These are phyloP conservation scores for Stigmatopora argus DNA, from an alignment of 2,113 vertebrate genomes.

Conservation along the genomic window DNA sequence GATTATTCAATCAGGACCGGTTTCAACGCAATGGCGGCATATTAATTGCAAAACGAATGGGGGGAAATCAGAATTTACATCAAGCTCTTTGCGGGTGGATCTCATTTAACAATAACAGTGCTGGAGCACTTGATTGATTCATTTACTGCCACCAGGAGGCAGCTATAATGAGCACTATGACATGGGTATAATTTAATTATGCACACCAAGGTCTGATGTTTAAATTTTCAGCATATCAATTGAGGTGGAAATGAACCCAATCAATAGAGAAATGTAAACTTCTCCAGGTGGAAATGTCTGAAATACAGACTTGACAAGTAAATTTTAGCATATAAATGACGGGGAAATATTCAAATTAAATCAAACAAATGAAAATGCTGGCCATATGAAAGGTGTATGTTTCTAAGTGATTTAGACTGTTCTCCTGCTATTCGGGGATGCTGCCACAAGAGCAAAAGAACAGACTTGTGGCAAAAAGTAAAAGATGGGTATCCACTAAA, in stretches of 20 bases:
- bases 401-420: not conserved
- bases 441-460: too few species aligned
- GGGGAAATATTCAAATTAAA: not conserved
- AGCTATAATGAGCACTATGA: conserved; percentile 54
- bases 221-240: conserved; percentile 43
- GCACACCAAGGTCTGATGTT: conserved; percentile 36
- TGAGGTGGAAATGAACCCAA: conserved; percentile 25
- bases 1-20: conserved; percentile 46
- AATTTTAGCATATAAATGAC: conserved; percentile 5
- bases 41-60: conserved; percentile 58
- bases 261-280: conserved; percentile 18
- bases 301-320: conserved; percentile 6
- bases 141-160: conserved; percentile 63
- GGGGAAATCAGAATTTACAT: conserved; percentile 32
- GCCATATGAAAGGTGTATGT: not conserved
- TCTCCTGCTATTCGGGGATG: not conserved
- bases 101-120: conserved; percentile 60
- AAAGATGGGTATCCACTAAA: too few species aligned
- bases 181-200: conserved; percentile 50
- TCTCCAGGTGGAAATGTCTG: conserved; percentile 11
- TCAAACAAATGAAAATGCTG: not conserved
- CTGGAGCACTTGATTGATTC: conserved; percentile 64
- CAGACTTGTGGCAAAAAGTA: too few species aligned
- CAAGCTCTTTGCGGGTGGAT: conserved; percentile 46
- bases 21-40: conserved; percentile 50